A percentile compares a stretch with the other conserved stretches of the same genome.
phyloP scores from a whole-genome alignment of 2,888 invertebrate genomes.

The Oxyteleia sp. region DNA sequence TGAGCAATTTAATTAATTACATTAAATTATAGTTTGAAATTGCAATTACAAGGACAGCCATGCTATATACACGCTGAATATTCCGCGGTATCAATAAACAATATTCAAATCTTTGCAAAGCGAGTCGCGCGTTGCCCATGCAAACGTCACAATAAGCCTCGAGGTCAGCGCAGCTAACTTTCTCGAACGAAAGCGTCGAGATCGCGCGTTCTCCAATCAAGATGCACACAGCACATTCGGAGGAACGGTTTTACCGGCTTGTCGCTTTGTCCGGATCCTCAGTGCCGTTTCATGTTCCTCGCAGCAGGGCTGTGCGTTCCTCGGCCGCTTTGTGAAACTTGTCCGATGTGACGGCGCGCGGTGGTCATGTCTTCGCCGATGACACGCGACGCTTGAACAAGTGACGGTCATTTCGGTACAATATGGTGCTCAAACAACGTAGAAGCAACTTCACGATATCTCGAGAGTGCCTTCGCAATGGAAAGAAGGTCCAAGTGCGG shows the following conservation, averaged over 20 bases:
- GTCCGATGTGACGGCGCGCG: conserved; percentile 9
- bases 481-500: conserved; percentile 25
- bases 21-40: too few species aligned
- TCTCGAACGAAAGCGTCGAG: conserved; percentile 67
- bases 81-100: too few species aligned
- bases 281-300: conserved; percentile 52
- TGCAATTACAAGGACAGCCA: too few species aligned
- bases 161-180: conserved; percentile 62
- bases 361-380: conserved; percentile 1
- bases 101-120: conserved; percentile 17
- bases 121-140: conserved; percentile 14
- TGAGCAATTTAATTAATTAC: too few species aligned
- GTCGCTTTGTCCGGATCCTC: conserved; percentile 48
- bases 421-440: conserved; percentile 55
- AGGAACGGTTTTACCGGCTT: conserved; percentile 57
- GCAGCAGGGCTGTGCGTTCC: conserved; percentile 32
- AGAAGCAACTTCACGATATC: conserved; percentile 27
- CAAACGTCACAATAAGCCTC: conserved; percentile 47
- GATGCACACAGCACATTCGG: conserved; percentile 55
- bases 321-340: neutral
- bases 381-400: neutral
- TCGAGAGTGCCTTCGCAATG: conserved; percentile 31
- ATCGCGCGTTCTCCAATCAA: conserved; percentile 69
- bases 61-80: too few species aligned
- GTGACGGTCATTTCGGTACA: neutral